Percentiles rank a stretch among this genome's conserved stretches.
Evolutionary conservation across 1,140 invertebrate genomes (phyloP).

Genomic region (Samia ricini): DNA sequence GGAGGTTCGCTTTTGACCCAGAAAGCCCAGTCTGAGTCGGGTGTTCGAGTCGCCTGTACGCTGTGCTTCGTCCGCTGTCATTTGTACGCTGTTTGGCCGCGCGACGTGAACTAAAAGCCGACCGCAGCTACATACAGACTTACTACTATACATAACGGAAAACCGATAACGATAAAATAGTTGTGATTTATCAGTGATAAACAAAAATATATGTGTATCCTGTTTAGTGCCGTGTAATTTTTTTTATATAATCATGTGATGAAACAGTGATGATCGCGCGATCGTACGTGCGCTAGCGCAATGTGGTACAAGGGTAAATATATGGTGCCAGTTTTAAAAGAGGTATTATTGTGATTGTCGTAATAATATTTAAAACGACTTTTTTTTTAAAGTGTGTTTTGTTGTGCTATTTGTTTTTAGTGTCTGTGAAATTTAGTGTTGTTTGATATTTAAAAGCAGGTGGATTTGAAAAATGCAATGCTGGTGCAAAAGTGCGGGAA

Average conservation of each 20-base stretch:
- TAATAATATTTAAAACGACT: no score
- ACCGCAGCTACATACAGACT: background rate
- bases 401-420: constrained; percentile 7
- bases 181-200: background rate
- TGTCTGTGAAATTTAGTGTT: constrained; percentile 16
- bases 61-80: no score
- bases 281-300: constrained; percentile 13
- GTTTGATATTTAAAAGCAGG: constrained; percentile 19
- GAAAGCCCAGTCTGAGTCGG: background rate
- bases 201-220: no score
- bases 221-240: no score
- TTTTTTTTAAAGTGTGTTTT: constrained; percentile 11
- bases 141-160: no score
- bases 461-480: constrained; percentile 27
- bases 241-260: no score
- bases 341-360: constrained; percentile 21
- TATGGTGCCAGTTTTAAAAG: constrained; percentile 28
- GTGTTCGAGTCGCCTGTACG: no score
- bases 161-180: background rate
- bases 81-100: no score
- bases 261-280: background rate
- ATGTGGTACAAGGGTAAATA: constrained; percentile 36
- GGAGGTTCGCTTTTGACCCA: background rate
- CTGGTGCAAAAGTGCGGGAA: constrained; percentile 38
- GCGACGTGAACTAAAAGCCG: no score